Evolutionary conservation across 1,140 invertebrate genomes (phyloP).

Genomic region (Tenebrio molitor): DNA sequence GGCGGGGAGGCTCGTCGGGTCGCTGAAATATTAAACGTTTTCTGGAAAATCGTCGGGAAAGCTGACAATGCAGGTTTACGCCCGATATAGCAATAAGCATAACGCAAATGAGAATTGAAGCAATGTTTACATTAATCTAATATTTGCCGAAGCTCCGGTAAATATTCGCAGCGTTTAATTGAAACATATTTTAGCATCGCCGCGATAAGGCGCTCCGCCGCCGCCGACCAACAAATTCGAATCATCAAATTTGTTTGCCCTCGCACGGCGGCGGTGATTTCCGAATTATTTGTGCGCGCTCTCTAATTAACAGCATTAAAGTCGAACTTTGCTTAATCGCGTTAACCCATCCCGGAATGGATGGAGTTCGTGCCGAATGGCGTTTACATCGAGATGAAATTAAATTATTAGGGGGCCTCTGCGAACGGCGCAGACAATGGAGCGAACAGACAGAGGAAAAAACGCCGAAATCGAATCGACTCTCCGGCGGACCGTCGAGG

Average conservation of each 20-base stretch:
- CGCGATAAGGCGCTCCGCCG: no score
- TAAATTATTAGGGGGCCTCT: constrained; percentile 2
- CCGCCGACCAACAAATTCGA: constrained; percentile 16
- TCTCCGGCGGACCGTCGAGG: no score
- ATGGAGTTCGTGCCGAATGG: constrained; percentile 14
- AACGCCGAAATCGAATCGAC: no score
- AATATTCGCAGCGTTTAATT: constrained; percentile 36
- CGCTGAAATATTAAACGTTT: no score
- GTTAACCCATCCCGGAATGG: constrained; percentile 27
- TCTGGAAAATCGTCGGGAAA: no score
- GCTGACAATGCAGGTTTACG: no score
- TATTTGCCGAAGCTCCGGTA: constrained; percentile 19
- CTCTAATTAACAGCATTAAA: constrained; percentile 28
- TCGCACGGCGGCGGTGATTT: constrained; percentile 13
- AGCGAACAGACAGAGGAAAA: no score
- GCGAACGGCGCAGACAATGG: no score
- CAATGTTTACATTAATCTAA: constrained; percentile 33
- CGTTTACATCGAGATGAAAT: constrained; percentile 17
- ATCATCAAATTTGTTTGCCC: constrained; percentile 22
- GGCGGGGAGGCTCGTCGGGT: no score
- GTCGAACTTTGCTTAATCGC: constrained; percentile 28
- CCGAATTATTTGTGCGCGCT: constrained; percentile 10
- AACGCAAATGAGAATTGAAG: constrained; percentile 36
- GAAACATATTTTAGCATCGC: constrained; percentile 22
- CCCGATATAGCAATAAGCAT: constrained; percentile 20